phyloP scores from a whole-genome alignment of 2,888 invertebrate species.

The Brassicogethes aeneus region DNA sequence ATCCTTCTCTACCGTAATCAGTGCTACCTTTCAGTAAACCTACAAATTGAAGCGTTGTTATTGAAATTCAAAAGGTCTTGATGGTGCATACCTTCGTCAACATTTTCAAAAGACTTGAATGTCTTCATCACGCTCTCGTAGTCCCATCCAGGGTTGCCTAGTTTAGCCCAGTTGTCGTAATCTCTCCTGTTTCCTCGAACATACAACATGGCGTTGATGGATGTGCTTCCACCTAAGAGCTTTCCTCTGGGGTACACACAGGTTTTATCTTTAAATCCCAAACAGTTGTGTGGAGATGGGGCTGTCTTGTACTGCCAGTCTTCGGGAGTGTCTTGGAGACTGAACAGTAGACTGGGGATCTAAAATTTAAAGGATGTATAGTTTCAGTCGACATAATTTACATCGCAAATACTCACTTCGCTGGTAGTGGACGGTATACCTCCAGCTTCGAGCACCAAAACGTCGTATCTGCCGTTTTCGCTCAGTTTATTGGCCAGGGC shows the following conservation, averaged over 20 bases:
- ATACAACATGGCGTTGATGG: conserved; percentile 58
- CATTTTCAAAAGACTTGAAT: conserved; percentile 39
- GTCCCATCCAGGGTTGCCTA: conserved; percentile 55
- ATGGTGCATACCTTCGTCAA: conserved; percentile 14
- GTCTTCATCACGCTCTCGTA: conserved; percentile 41
- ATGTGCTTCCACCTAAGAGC: conserved; percentile 55
- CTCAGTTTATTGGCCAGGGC: conserved; percentile 44
- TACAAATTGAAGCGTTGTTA: no score
- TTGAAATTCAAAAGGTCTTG: no score
- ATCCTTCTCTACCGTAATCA: conserved; percentile 34
- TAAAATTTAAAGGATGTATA: conserved; percentile 11
- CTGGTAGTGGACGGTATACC: conserved; percentile 40
- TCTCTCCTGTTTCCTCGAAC: conserved; percentile 54
- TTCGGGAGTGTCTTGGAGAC: conserved; percentile 21
- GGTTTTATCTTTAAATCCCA: conserved; percentile 28
- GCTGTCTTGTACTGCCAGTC: conserved; percentile 43
- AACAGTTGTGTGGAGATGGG: conserved; percentile 37
- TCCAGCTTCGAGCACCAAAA: conserved; percentile 47
- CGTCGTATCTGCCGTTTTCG: conserved; percentile 40
- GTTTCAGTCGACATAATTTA: not conserved
- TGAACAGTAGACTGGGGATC: conserved; percentile 37
- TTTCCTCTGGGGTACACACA: conserved; percentile 53
- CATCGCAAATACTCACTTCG: conserved; percentile 30
- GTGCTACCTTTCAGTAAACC: conserved; percentile 10
- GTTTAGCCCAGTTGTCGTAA: conserved; percentile 52